Conservation (phyloP, 2,888 invertebrate species). For the Ennomos fuscantarius region DNA sequence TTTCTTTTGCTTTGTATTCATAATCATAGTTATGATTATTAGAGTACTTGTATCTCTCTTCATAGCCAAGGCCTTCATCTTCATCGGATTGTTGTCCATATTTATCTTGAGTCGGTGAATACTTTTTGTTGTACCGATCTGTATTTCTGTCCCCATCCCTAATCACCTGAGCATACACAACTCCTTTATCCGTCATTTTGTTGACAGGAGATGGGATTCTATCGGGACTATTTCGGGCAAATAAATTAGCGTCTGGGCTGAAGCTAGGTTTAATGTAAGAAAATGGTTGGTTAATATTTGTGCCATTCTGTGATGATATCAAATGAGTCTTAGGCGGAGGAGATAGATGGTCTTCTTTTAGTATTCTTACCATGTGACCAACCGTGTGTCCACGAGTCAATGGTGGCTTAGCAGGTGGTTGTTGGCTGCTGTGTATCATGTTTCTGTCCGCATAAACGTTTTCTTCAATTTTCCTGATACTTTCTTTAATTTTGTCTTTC, state of each 20-base stretch:
- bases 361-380: constrained; percentile 90
- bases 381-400: constrained; percentile 90
- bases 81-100: constrained; percentile 88
- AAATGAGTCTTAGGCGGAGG: constrained; percentile 88
- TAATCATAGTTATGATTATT: constrained; percentile 70
- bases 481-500: constrained; percentile 81
- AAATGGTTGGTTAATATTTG: constrained; percentile 91
- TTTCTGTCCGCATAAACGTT: constrained; percentile 81
- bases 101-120: constrained; percentile 76
- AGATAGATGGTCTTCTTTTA: constrained; percentile 89
- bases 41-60: constrained; percentile 81
- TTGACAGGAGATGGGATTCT: constrained; percentile 75
- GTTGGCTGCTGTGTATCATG: constrained; percentile 91
- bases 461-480: constrained; percentile 79
- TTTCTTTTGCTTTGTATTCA: constrained; percentile 78
- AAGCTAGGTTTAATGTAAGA: constrained; percentile 89
- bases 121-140: constrained; percentile 65
- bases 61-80: constrained; percentile 92
- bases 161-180: constrained; percentile 92
- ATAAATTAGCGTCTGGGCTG: constrained; percentile 78
- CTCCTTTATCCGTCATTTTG: constrained; percentile 83
- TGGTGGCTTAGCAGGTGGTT: constrained; percentile 88
- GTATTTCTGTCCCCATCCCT: constrained; percentile 68
- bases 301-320: constrained; percentile 86
- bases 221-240: constrained; percentile 77